Evolutionary conservation across 2,797 vertebrate genomes (phyloP).

Genomic region (Falco concolor): DNA sequence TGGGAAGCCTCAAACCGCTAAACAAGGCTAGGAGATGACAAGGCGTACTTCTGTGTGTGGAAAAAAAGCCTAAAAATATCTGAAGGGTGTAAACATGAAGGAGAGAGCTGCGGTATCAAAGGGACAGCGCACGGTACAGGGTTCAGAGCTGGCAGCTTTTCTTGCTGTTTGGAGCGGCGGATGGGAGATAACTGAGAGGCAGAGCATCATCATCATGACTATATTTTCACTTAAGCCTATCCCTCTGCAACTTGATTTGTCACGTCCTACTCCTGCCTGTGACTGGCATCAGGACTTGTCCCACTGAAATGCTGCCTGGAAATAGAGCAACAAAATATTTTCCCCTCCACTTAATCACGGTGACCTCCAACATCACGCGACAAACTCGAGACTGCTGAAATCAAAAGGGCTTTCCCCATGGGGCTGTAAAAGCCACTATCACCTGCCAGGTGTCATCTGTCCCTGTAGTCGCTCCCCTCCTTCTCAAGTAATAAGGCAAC

Average conservation of each 20-base stretch:
- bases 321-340: not conserved
- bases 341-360: not conserved
- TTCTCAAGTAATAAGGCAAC: not conserved
- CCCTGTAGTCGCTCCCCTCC: not conserved
- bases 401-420: not conserved
- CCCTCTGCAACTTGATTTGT: not conserved
- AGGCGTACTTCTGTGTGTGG: not conserved
- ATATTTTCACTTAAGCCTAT: not conserved
- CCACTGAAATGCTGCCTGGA: not conserved
- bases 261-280: fast-evolving
- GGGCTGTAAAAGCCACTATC: not conserved
- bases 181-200: not conserved
- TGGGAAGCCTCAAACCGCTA: constrained; percentile 13
- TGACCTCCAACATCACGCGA: not conserved
- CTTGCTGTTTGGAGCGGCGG: not conserved
- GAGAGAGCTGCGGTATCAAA: constrained; percentile 29
- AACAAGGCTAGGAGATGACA: constrained; percentile 21
- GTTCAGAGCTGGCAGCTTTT: constrained; percentile 11
- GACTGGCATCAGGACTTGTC: not conserved
- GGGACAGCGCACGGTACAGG: not conserved
- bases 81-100: constrained; percentile 60
- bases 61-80: constrained; percentile 44
- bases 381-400: not conserved
- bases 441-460: not conserved
- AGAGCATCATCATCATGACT: not conserved